phyloP scores from a whole-genome alignment of 2,888 invertebrate genomes.

The Seira musarum region DNA sequence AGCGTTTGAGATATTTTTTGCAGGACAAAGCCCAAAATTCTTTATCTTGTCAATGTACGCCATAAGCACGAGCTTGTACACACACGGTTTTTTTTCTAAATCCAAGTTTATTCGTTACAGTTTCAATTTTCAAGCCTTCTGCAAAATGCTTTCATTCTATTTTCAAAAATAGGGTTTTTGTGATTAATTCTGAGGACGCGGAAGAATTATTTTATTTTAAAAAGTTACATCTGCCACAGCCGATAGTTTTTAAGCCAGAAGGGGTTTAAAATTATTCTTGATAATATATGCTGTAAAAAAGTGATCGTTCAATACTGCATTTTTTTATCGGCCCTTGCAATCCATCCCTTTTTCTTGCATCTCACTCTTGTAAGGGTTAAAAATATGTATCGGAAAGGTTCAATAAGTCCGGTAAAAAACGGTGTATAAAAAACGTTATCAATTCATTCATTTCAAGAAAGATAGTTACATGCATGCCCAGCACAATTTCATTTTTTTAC shows the following conservation, averaged over 20 bases:
- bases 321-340: slow-evolving; percentile 27
- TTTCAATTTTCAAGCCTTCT: slow-evolving; percentile 47
- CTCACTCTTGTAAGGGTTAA: slow-evolving; percentile 56
- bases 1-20: too few relatives aligned
- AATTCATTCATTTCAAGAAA: slow-evolving; percentile 47
- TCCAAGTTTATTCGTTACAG: slow-evolving; percentile 54
- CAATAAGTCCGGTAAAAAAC: too few relatives aligned
- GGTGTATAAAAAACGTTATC: slow-evolving; percentile 44
- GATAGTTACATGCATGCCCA: slow-evolving; percentile 52
- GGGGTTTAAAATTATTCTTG: slow-evolving; percentile 43
- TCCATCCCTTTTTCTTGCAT: slow-evolving; percentile 29
- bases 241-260: slow-evolving; percentile 13
- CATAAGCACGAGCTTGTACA: slow-evolving; percentile 54
- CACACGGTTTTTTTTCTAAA: slow-evolving; percentile 1
- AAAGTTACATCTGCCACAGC: slow-evolving; percentile 19
- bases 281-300: slow-evolving; percentile 30
- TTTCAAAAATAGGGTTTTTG: too few relatives aligned
- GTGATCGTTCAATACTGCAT: slow-evolving; percentile 47
- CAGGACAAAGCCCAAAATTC: too few relatives aligned
- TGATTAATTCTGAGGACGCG: too few relatives aligned
- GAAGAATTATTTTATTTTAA: slow-evolving; percentile 9
- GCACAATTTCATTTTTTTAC: slow-evolving; percentile 39
- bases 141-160: too few relatives aligned
- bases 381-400: slow-evolving; percentile 42
- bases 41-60: slow-evolving; percentile 36